Percentiles rank a stretch among this genome's conserved stretches.
Evolutionary conservation across 2,113 vertebrate genomes (phyloP).

Genomic region (Lagopus muta): DNA sequence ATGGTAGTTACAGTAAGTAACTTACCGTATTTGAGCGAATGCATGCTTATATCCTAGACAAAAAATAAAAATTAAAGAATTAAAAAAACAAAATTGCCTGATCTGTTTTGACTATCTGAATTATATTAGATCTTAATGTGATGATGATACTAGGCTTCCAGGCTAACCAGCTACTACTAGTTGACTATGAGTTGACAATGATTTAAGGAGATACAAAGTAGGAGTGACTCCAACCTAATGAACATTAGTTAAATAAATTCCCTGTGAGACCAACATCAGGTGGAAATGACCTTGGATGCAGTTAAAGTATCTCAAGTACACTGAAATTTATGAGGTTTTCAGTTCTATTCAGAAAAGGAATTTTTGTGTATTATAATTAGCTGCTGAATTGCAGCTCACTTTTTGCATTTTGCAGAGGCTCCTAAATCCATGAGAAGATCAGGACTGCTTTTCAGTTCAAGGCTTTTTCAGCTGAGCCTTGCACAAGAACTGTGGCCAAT

Average conservation of each 20-base stretch:
- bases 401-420: conserved; percentile 13
- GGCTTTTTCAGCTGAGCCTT: background rate
- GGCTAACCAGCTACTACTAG: background rate
- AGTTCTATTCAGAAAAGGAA: background rate
- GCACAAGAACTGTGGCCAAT: background rate
- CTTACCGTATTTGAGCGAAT: rapidly evolving
- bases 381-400: background rate
- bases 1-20: background rate
- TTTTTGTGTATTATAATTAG: background rate
- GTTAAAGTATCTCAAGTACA: background rate
- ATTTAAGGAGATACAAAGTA: background rate
- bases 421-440: background rate
- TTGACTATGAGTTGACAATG: background rate
- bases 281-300: background rate
- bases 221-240: background rate
- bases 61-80: background rate
- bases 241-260: background rate
- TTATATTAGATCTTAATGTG: background rate
- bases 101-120: background rate
- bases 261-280: background rate
- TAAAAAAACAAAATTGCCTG: background rate
- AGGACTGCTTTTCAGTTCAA: background rate
- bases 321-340: background rate
- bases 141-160: background rate
- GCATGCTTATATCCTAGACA: background rate